Conservation (phyloP, 2,797 vertebrate genomes). For the Mallotus villosus region DNA sequence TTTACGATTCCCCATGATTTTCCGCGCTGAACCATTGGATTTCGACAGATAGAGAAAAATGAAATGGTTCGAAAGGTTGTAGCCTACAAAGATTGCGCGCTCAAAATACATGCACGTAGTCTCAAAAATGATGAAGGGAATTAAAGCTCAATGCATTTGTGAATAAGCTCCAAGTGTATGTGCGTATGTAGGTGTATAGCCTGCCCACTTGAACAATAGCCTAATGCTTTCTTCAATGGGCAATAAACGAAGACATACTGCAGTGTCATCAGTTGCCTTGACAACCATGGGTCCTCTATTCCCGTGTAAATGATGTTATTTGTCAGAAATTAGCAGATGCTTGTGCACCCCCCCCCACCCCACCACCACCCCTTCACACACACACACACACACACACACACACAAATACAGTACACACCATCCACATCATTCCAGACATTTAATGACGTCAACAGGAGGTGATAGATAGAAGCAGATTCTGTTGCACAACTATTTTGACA, state of each 20-base stretch:
- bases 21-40: constrained; percentile 7
- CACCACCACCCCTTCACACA: background rate
- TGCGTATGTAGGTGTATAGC: no score
- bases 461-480: constrained; percentile 1
- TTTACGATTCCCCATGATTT: constrained; percentile 22
- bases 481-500: background rate
- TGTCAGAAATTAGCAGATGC: constrained; percentile 6
- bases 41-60: background rate
- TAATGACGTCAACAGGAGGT: background rate
- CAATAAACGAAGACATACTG: constrained; percentile 51
- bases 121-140: no score
- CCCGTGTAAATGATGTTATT: constrained; percentile 64
- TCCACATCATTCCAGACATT: background rate
- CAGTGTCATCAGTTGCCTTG: constrained; percentile 72
- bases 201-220: background rate
- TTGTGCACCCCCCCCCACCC: background rate
- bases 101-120: no score
- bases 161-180: no score
- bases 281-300: constrained; percentile 59
- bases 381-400: no score
- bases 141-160: background rate
- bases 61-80: background rate
- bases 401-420: no score
- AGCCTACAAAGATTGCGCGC: no score
- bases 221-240: constrained; percentile 2